Base-by-base conservation (phyloP, 1,140 invertebrate genomes). In the Cyrtorhinus lividipennis region DNA sequence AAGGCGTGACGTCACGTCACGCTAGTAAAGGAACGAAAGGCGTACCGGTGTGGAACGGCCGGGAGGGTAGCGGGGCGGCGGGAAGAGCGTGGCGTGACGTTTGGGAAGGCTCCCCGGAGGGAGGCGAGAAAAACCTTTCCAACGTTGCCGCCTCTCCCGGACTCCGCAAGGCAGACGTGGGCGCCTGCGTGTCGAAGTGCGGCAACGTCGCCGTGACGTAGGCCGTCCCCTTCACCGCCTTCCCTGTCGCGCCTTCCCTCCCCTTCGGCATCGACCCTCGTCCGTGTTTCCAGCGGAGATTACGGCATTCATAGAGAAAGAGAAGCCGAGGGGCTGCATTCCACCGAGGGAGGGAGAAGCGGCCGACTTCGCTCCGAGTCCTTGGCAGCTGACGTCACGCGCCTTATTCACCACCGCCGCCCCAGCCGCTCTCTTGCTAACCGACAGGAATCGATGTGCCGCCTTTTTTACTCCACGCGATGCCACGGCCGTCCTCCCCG, bases 241-340 rank as follows among this genome's bases (percentile, higher is more conserved):
- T n/a, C n/a, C n/a, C n/a, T n/a, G n/a, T n/a, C n/a, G n/a, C n/a
- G n/a, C n/a, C n/a, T n/a, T n/a, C n/a, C n/a, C n/a, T n/a, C n/a
- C n/a, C n/a, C n/a, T n/a, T n/a, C n/a, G n/a, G n/a, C n/a, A n/a
- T n/a, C n/a, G n/a, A n/a, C n/a, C n/a, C n/a, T n/a, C n/a, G n/a
- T n/a, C 15, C 30, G 30, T 38, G 5, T 38, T 15, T 15, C 5
- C 30, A 15, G 30, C 5, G 26, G n/a, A 62, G 61, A 65, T 65
- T 65, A 65, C 64, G 44, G 64, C 64, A 65, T 62, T 62, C 61
- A 62, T 62, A 46, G 30, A 25, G 30, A 5, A 18, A 15, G 18
- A 8, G 18, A 10, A n/a, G n/a, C n/a, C n/a, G 18, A 8, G 18
- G 12, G 61, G 45, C 64, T 62, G 61, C 61, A 65, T 62, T 62